Conservation (phyloP, 1,140 invertebrate genomes). For the Drosophila grimshawi region DNA sequence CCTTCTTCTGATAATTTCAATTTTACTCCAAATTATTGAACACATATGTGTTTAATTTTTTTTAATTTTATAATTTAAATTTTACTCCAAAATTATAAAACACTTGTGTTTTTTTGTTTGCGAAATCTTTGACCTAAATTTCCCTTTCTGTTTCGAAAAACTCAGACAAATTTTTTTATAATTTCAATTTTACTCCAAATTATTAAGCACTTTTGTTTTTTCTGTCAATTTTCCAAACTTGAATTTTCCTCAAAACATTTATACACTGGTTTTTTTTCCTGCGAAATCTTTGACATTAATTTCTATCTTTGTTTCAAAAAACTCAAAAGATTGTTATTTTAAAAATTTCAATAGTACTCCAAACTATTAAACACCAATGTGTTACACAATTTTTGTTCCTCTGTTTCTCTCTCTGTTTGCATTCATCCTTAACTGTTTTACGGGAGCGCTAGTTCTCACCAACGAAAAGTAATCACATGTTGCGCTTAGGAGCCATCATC, state of each 20-base stretch:
- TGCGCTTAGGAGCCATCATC: conserved; percentile 73
- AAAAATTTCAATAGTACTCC: conserved; percentile 41
- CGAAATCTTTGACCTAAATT: conserved; percentile 60
- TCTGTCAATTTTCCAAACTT: neutral
- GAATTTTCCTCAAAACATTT: conserved; percentile 1
- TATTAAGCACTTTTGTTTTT: conserved; percentile 18
- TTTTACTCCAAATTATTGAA: conserved; percentile 34
- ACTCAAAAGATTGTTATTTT: conserved; percentile 44
- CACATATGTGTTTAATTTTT: conserved; percentile 8
- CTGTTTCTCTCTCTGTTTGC: conserved; percentile 25
- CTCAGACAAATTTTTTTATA: conserved; percentile 48
- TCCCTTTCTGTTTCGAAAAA: conserved; percentile 21
- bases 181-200: conserved; percentile 45
- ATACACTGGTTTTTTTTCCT: conserved; percentile 24
- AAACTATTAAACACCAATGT: neutral
- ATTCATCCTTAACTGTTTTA: conserved; percentile 25
- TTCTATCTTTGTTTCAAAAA: conserved; percentile 15
- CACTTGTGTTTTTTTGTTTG: conserved; percentile 45
- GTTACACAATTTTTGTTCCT: neutral
- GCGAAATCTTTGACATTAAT: conserved; percentile 62
- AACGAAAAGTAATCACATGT: conserved; percentile 79
- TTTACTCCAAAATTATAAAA: neutral
- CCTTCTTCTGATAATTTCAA: conserved; percentile 52
- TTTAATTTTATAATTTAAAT: conserved; percentile 10
- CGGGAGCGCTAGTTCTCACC: conserved; percentile 74